phyloP scores from a whole-genome alignment of 2,113 vertebrate genomes.

The Steatornis caripensis region DNA sequence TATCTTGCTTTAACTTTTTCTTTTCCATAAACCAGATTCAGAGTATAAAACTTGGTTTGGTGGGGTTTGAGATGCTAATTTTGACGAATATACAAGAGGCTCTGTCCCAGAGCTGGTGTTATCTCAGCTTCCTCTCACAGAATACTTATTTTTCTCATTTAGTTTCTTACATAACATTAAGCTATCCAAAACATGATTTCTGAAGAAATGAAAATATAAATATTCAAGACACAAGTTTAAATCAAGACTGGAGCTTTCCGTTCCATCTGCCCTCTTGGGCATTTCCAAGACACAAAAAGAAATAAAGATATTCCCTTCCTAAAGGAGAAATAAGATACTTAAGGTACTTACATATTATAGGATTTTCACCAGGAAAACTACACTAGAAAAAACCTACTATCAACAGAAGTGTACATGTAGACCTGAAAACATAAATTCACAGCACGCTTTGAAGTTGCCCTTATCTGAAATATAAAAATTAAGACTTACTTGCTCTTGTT shows the following conservation, averaged over 20 bases:
- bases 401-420: background rate
- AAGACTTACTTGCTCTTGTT: constrained; percentile 92
- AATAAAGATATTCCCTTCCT: background rate
- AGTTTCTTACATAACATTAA: background rate
- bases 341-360: background rate
- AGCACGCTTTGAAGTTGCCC: background rate
- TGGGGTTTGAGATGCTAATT: background rate
- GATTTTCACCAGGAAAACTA: background rate
- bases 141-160: background rate
- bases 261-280: background rate
- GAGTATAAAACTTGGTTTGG: background rate
- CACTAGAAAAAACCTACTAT: background rate
- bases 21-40: background rate
- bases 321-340: background rate
- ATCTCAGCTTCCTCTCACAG: background rate
- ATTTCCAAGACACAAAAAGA: background rate
- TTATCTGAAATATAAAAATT: constrained; percentile 11
- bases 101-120: background rate
- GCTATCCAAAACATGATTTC: background rate
- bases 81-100: background rate
- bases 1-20: background rate
- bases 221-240: background rate
- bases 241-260: background rate
- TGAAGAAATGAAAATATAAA: background rate
- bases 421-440: background rate